Evolutionary conservation across 1,140 invertebrate genomes (phyloP), one percentile per base, ranked within the genome.

Genomic region (Cotesia chilonis): DNA sequence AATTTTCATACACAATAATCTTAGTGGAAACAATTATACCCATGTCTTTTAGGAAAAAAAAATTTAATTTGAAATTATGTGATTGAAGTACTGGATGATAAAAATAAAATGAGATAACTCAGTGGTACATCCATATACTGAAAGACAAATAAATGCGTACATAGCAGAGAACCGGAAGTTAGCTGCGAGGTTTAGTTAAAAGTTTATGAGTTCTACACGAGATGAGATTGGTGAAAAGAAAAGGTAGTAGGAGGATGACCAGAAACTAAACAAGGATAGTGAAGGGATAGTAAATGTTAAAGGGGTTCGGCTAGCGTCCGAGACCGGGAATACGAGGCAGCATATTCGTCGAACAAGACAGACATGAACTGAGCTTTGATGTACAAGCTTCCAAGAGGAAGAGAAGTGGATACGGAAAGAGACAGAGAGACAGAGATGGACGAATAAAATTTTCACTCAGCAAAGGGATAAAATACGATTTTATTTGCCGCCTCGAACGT

Each of bases 381-480:
- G 82, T 85, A 84, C 76, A 82, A 81, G 83, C 75, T 85, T 81
- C 80, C 77, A 79, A 79, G 78, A 74, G 76, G 69, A 74, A 51
- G 55, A 59, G 54, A 55, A 59, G 38, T 6, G 60, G 37, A 52
- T 20, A 66, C 37, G n/a, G 38, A 60, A 61, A 73, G 68, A 70
- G 70, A 20, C 47, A 80, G 73, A 76, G 76, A 61, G 76, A 75
- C 75, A 75, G 77, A 75, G 75, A 75, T 63, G 60, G 57, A 81
- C 82, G 82, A 84, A 82, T 79, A 81, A 78, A 79, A 86, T 84
- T 84, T 85, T 83, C 78, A 76, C 80, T 59, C 77, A 77, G 81
- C 83, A 82, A 84, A 83, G 81, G 82, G 82, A 84, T 85, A 82
- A 84, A 86, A 86, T 84, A 84, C 84, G 82, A 85, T 86, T 86